Base-by-base conservation (phyloP, 2,888 invertebrate species). In the Himalopsyche tibetana region DNA sequence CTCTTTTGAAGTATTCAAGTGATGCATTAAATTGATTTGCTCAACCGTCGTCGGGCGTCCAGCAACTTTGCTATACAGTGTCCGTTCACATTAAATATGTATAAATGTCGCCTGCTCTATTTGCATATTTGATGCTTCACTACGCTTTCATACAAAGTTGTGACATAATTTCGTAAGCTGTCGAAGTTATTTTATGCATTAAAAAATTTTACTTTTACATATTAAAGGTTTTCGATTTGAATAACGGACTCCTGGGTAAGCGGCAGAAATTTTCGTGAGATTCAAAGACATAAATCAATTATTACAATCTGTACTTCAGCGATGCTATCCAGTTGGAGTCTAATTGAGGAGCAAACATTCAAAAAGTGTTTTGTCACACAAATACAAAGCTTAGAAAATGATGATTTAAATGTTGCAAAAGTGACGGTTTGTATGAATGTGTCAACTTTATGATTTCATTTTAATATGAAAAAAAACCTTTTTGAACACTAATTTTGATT, bases 111-210 rank as follows among this genome's bases (percentile, higher is more conserved):
- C 74, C 74, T 74, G 74, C 28, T 15, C 74, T 74, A 74, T 74
- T 74, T 74, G 74, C 74, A 74, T 74, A 74, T 74, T 74, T 74
- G 74, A 74, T 74, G 38, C 74, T 36, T 36, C 28, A 36, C 12
- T 74, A 74, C 74, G 74, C 74, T 74, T 74, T 36, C 74, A 3
- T 74, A 74, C 74, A 74, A 74, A 74, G 74, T 38, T 74, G 74
- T 74, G 74, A 74, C 74, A 74, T 38, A 74, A 38, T 74, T 74
- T 74, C 12, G 15, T 74, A 74, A 74, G 38, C 74, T 74, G 74
- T 15, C 12, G 36, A 74, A 74, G 74, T 38, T 74, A 74, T 74
- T 74, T 74, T 74, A 74, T 74, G 74, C 74, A 74, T 74, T 74
- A 38, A 38, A n/a, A 74, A 74, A 74, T 36, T n/a, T 36, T 74